Base-by-base conservation (phyloP, 2,797 vertebrate genomes). In the Amniataba percoides region DNA sequence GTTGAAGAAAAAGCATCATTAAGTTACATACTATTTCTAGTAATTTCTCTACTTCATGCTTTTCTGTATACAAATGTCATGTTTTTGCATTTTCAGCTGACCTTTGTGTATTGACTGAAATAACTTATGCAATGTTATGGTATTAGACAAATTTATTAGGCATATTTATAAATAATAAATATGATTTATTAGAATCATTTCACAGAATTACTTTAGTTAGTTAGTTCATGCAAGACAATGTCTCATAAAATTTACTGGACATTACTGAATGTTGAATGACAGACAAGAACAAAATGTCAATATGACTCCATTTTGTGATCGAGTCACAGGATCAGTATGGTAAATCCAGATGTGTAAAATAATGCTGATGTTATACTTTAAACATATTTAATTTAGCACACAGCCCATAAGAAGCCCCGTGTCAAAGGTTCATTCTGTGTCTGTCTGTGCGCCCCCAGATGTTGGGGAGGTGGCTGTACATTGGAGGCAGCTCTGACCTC, bases 401-500 rank as follows among this genome's bases (percentile, higher is more conserved):
- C n/a, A 48, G 8, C 25, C n/a, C 39, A 15, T 1, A 23, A 5
- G 19, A 13, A 4, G 48, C 43, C 25, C 19, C 0, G 5, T 10
- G 6, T 4, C 25, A 18, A 6, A 27, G 8, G 1, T 27, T 10
- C 8, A 7, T 25, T 18, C 1, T 49, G 45, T 59, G 36, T 31
- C 16, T 56, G 18, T 75, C 1, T 73, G 21, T 87, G 43, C 52
- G 27, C 7, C 75, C 9, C 12, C 72, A 94, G 93, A 87, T 93
- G 16, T 43, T 91, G 78, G 93, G 91, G 2, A 83, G 34, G 48
- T 92, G 91, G 93, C 43, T 84, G 43, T 92, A 91, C 84, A 18
- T 89, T 3, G 92, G 86, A 0, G 88, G 77, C 11, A 92, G 86
- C 78, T 92, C 92, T n/a, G 66, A 93, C 74, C 52, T 93, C 34